Conservation (phyloP, 2,888 invertebrate species). For the Drosophila fulvimacula region DNA sequence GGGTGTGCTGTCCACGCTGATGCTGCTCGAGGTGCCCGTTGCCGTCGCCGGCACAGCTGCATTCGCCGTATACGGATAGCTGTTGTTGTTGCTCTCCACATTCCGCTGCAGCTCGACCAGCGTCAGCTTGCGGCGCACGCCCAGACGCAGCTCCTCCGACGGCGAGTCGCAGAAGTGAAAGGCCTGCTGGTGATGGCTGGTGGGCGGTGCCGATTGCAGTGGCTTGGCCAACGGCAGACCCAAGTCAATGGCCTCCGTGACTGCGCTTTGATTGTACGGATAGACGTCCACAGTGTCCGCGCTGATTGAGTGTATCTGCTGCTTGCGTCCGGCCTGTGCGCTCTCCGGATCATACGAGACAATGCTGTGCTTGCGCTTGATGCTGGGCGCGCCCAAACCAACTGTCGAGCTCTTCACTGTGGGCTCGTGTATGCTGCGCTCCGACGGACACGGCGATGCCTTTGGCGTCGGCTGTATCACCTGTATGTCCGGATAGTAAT, state of each 20-base stretch:
- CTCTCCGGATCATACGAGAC: constrained; percentile 83
- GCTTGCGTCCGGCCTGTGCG: constrained; percentile 81
- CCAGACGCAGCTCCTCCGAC: constrained; percentile 81
- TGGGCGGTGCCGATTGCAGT: constrained; percentile 59
- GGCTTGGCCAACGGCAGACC: constrained; percentile 53
- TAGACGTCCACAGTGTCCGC: constrained; percentile 83
- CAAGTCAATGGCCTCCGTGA: constrained; percentile 41
- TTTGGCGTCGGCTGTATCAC: constrained; percentile 93
- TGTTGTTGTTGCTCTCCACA: constrained; percentile 80
- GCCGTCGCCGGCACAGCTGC: constrained; percentile 77
- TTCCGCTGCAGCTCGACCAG: constrained; percentile 77
- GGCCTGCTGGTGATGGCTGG: constrained; percentile 59
- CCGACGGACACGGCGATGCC: constrained; percentile 92
- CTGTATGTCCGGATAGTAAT: constrained; percentile 88
- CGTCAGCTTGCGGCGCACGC: constrained; percentile 81
- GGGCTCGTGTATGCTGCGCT: constrained; percentile 83
- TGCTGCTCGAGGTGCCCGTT: constrained; percentile 77
- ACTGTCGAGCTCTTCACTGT: constrained; percentile 23
- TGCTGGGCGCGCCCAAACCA: constrained; percentile 59
- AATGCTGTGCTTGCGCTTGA: constrained; percentile 83
- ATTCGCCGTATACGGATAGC: constrained; percentile 72
- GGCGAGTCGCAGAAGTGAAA: constrained; percentile 78
- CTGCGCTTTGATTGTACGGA: constrained; percentile 76
- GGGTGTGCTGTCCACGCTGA: constrained; percentile 81
- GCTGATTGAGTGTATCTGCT: constrained; percentile 83